These are phyloP conservation scores for Odocoileus virginianus DNA, from an alignment of 2,113 vertebrate species.

Conservation along the genomic window DNA sequence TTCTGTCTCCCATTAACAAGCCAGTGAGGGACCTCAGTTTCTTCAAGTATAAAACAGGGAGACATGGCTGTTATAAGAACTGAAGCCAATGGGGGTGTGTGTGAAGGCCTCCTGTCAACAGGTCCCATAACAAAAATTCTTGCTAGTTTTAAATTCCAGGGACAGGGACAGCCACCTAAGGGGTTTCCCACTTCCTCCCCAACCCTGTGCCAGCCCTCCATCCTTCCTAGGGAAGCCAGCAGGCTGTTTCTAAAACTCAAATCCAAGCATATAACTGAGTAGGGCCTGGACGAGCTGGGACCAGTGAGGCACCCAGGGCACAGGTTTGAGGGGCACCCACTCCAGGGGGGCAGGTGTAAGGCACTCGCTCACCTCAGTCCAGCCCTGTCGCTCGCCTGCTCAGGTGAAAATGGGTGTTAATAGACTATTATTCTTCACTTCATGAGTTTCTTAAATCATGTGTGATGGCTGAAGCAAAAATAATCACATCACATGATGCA, in stretches of 20 bases:
- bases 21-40: not conserved
- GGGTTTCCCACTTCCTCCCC: too few species aligned
- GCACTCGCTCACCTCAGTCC: not conserved
- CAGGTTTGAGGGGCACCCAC: not conserved
- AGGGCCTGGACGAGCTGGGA: not conserved
- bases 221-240: not conserved
- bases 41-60: not conserved
- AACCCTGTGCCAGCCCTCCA: accelerated
- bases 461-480: not conserved
- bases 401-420: not conserved
- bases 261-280: not conserved
- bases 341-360: not conserved
- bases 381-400: not conserved
- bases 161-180: accelerated
- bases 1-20: not conserved
- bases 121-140: not conserved
- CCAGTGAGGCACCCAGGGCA: accelerated
- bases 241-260: not conserved
- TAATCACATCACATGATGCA: not conserved
- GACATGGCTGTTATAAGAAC: accelerated
- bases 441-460: not conserved
- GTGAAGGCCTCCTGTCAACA: not conserved
- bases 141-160: not conserved
- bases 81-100: accelerated
- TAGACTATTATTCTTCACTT: not conserved